Conservation (phyloP, 1,140 invertebrate genomes). For the Lutraria rhynchaena region DNA sequence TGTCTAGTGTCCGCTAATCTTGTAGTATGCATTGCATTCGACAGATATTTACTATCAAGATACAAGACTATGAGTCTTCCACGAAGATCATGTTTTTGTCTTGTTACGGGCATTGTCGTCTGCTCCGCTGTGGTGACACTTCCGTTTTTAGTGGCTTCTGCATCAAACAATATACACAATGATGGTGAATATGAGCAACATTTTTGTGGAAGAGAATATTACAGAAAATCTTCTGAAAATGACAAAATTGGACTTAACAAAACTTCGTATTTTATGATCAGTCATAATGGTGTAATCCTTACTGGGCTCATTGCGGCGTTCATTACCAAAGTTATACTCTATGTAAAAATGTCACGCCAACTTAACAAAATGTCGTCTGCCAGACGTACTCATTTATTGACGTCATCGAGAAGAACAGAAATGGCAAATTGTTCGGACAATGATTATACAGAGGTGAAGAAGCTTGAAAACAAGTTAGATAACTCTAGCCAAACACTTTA, state of each 20-base stretch:
- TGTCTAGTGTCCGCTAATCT: conserved; percentile 10
- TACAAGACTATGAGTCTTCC: conserved; percentile 13
- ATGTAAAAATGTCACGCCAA: conserved; percentile 11
- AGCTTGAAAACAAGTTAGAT: neutral
- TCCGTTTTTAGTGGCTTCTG: neutral
- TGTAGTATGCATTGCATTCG: conserved; percentile 12
- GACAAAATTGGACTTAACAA: neutral
- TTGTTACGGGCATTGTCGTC: neutral
- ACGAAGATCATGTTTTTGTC: neutral
- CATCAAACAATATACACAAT: neutral
- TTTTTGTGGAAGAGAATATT: neutral
- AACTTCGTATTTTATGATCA: neutral
- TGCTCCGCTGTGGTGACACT: conserved; percentile 18
- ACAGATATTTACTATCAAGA: conserved; percentile 21
- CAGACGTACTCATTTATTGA: neutral
- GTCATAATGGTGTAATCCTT: neutral
- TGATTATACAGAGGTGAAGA: neutral
- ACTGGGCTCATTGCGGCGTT: neutral
- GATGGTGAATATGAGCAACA: neutral
- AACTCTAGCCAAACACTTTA: neutral
- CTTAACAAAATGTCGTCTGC: neutral
- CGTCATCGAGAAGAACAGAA: neutral
- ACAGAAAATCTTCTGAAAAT: neutral
- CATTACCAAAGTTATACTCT: neutral
- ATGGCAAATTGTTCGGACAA: neutral